Conservation (phyloP, 2,113 vertebrate genomes). For the Nansenia antarctica region DNA sequence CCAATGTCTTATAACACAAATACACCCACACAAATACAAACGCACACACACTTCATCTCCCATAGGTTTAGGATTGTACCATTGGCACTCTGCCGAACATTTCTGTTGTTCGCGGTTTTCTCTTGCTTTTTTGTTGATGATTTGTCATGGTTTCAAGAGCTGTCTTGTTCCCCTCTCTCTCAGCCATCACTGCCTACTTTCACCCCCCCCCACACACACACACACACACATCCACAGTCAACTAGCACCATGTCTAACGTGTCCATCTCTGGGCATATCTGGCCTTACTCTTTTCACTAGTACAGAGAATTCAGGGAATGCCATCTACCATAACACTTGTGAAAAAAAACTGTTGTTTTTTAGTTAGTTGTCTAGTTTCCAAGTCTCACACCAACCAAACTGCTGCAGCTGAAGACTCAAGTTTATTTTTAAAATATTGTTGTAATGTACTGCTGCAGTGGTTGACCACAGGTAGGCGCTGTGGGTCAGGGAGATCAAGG, state of each 20-base stretch:
- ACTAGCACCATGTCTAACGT: background rate
- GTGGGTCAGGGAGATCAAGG: background rate
- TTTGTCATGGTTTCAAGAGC: background rate
- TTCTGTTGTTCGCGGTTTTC: background rate
- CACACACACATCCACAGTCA: background rate
- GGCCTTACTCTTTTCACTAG: background rate
- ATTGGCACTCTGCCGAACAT: background rate
- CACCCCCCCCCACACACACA: background rate
- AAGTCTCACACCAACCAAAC: background rate
- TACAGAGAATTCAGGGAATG: constrained; percentile 9
- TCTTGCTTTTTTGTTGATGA: background rate
- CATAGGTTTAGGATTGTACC: background rate
- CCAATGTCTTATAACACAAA: background rate
- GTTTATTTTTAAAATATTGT: background rate
- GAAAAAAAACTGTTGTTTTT: background rate
- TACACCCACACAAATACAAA: background rate
- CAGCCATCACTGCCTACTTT: constrained; percentile 3
- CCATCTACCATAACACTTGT: background rate
- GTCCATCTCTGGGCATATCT: background rate
- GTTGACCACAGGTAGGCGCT: background rate
- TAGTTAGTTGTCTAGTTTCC: background rate
- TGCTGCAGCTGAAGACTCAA: background rate
- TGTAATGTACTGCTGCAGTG: background rate
- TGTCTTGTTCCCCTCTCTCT: background rate
- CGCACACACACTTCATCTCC: background rate